These are phyloP conservation scores for Symphodus melops DNA, from an alignment of 2,113 vertebrate genomes.

Conservation along the genomic window DNA sequence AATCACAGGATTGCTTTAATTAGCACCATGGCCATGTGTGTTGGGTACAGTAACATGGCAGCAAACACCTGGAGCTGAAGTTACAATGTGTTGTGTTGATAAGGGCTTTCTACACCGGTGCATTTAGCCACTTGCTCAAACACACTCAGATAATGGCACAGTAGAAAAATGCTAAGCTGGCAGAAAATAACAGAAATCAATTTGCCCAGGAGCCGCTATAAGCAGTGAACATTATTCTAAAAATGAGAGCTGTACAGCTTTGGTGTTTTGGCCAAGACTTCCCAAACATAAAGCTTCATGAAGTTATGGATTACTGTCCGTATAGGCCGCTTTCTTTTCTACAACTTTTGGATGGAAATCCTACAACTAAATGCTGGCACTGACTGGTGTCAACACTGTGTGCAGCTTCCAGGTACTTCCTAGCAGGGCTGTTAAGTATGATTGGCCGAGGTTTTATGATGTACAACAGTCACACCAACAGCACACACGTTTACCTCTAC, in stretches of 20 bases:
- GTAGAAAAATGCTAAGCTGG: slow-evolving; percentile 54
- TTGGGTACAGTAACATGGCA: slow-evolving; percentile 66
- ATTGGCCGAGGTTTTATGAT: neutral
- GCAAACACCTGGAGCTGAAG: slow-evolving; percentile 67
- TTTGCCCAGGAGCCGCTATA: slow-evolving; percentile 31
- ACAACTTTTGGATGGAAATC: neutral
- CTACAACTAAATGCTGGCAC: neutral
- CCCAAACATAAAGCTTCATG: neutral
- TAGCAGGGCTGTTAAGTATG: neutral
- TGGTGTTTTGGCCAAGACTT: slow-evolving; percentile 15
- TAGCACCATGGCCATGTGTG: slow-evolving; percentile 68
- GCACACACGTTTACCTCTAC: too few species aligned
- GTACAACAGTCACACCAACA: too few species aligned
- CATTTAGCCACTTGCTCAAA: slow-evolving; percentile 61
- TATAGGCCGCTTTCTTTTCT: neutral
- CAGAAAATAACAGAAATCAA: slow-evolving; percentile 65
- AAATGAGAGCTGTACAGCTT: slow-evolving; percentile 21
- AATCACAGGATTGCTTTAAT: slow-evolving; percentile 81
- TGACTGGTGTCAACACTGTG: neutral
- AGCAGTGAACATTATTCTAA: slow-evolving; percentile 32
- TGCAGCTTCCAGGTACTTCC: neutral
- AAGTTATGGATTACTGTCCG: slow-evolving; percentile 10
- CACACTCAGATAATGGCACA: slow-evolving; percentile 45
- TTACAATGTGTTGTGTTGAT: slow-evolving; percentile 62
- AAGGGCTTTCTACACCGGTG: slow-evolving; percentile 49